These are phyloP conservation scores for Lasioglossum villosulum DNA, from an alignment of 2,888 invertebrate genomes.

Conservation along the genomic window DNA sequence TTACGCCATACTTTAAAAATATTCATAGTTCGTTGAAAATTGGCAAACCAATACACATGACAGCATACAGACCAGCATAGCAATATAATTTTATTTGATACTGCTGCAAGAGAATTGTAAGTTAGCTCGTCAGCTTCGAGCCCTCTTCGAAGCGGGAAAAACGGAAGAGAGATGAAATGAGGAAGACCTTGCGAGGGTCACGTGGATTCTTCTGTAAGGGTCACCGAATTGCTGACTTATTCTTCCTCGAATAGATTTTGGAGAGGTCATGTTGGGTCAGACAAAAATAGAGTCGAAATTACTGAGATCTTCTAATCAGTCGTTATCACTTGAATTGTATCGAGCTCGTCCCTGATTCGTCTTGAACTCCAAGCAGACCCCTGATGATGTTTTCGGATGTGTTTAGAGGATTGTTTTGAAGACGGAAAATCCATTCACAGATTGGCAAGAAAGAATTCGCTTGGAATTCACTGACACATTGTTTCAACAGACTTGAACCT, in stretches of 20 bases:
- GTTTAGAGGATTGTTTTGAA: neutral
- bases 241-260: neutral
- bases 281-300: conserved; percentile 50
- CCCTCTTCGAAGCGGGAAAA: conserved; percentile 3
- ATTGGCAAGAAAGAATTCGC: too few relatives aligned
- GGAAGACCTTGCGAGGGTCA: neutral
- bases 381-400: neutral
- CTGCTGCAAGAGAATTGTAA: neutral
- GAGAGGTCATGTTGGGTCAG: conserved; percentile 8
- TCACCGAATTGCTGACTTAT: neutral
- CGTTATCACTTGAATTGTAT: conserved; percentile 17
- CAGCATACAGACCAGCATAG: too few relatives aligned
- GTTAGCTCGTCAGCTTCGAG: neutral
- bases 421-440: too few relatives aligned
- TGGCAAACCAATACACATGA: too few relatives aligned
- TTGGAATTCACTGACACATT: too few relatives aligned
- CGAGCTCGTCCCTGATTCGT: neutral
- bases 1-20: too few relatives aligned
- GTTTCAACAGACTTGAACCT: too few relatives aligned
- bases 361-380: neutral
- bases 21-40: too few relatives aligned
- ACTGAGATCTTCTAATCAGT: conserved; percentile 37
- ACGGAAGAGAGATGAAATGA: neutral
- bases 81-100: too few relatives aligned
- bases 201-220: neutral